Percentiles rank a stretch among this genome's conserved stretches.
Evolutionary conservation across 2,113 vertebrate genomes (phyloP).

Genomic region (Peromyscus maniculatus): DNA sequence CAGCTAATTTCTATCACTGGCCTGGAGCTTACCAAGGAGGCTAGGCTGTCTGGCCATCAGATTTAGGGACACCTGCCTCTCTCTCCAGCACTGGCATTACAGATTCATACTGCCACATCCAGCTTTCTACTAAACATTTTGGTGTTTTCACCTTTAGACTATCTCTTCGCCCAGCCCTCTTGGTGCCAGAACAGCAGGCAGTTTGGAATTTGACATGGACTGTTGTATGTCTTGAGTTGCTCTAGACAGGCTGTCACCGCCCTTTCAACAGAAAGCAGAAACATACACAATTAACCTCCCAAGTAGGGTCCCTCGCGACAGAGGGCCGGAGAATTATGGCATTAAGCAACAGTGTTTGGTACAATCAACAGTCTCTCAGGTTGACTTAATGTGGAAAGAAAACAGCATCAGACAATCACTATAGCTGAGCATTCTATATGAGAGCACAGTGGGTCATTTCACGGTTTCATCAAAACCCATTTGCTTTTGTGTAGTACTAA

Average conservation of each 20-base stretch:
- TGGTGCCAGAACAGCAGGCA: not conserved
- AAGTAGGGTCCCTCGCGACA: not conserved
- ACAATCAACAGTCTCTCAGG: slow-evolving; percentile 40
- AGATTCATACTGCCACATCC: too few relatives aligned
- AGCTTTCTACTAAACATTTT: not conserved
- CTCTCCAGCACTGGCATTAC: not conserved
- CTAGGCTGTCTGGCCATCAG: not conserved
- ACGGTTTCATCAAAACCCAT: slow-evolving; percentile 63
- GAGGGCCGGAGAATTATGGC: not conserved
- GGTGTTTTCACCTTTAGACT: not conserved
- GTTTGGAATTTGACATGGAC: not conserved
- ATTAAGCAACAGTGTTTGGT: not conserved
- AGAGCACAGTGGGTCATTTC: slow-evolving; percentile 13
- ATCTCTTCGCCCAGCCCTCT: not conserved
- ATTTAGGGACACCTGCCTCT: not conserved
- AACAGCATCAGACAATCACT: slow-evolving; percentile 59
- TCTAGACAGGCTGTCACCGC: slow-evolving; percentile 34
- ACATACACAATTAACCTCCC: not conserved
- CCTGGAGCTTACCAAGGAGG: not conserved
- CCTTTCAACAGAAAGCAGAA: not conserved
- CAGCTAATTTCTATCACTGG: not conserved
- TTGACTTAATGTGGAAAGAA: slow-evolving; percentile 65
- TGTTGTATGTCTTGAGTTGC: not conserved
- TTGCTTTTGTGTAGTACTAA: slow-evolving; percentile 58
- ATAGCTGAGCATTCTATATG: not conserved